Evolutionary conservation across 2,113 vertebrate species (phyloP), one percentile per base, ranked within the genome.

Genomic region (Campylomormyrus numenius): DNA sequence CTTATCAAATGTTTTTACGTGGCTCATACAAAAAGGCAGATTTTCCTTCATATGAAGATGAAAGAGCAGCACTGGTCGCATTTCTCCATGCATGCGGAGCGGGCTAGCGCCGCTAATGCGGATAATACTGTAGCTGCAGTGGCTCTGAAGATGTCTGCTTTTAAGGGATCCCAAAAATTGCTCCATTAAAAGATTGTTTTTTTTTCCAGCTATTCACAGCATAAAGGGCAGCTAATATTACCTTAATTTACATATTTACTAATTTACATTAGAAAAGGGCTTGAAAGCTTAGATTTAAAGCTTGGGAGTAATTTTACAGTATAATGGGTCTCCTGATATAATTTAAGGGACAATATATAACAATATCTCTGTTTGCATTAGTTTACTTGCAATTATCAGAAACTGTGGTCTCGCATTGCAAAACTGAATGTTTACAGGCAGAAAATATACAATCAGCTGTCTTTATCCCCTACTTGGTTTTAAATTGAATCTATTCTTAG

Each of bases 231-330:
- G n/a, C 27, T 5, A 70, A 31, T 66, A 66, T 66, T 31, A 70
- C 27, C 62, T 31, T 70, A 27, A 35, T 80, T 80, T 39, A 80
- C 35, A 42, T 80, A 80, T 80, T 80, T 17, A 80, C 35, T 80
- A 0, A 39, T 80, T 80, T 80, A 80, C 74, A 80, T 80, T 39
- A 70, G 9, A 80, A 80, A 80, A 80, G 39, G 10, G 35, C 17
- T 39, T 80, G 35, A 80, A 42, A 80, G 35, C 74, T 74, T 31
- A n/a, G 3, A 74, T 35, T 74, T 35, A 94, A 94, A 95, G 21
- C 24, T 62, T n/a, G 7, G 94, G 93, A 94, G 13, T 45, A 24
- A 53, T 15, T 90, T 90, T 88, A 85, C 90, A 88, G 87, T 80
- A 48, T n/a, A n/a, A 74, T 35, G 88, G 70, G 8, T 35, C 90